A percentile compares a stretch with the other conserved stretches of the same genome.
Conservation (phyloP, 2,113 vertebrate genomes). For the Manacus vitellinus region DNA sequence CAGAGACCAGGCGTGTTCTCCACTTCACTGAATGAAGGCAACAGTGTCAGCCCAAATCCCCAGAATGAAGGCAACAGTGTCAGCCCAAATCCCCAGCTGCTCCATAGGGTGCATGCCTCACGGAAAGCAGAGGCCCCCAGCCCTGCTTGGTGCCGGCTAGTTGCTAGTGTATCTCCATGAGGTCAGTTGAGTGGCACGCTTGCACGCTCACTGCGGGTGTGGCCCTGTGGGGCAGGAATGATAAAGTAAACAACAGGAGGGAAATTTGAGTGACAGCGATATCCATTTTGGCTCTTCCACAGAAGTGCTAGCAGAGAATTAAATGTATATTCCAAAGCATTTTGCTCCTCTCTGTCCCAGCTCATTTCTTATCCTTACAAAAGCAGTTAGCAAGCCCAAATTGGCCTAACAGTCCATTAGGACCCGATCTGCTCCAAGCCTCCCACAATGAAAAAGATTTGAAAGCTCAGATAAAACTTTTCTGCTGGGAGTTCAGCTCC, state of each 20-base stretch:
- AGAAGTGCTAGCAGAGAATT: neutral
- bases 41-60: neutral
- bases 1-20: neutral
- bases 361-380: constrained; percentile 50
- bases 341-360: constrained; percentile 49
- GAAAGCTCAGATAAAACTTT: constrained; percentile 48
- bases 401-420: constrained; percentile 51
- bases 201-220: fast-evolving
- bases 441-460: constrained; percentile 8
- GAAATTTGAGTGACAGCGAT: neutral
- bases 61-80: neutral
- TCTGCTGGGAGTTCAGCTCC: neutral
- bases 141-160: fast-evolving
- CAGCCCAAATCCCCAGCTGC: neutral
- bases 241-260: neutral
- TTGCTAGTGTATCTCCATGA: neutral
- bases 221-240: neutral
- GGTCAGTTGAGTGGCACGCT: neutral
- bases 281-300: neutral
- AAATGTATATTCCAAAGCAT: neutral
- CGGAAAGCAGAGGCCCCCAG: neutral
- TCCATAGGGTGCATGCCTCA: fast-evolving
- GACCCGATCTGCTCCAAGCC: neutral
- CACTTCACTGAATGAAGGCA: neutral
- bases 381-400: constrained; percentile 1